Conservation (phyloP, 2,113 vertebrate species). For the Ctenodactylus gundi region DNA sequence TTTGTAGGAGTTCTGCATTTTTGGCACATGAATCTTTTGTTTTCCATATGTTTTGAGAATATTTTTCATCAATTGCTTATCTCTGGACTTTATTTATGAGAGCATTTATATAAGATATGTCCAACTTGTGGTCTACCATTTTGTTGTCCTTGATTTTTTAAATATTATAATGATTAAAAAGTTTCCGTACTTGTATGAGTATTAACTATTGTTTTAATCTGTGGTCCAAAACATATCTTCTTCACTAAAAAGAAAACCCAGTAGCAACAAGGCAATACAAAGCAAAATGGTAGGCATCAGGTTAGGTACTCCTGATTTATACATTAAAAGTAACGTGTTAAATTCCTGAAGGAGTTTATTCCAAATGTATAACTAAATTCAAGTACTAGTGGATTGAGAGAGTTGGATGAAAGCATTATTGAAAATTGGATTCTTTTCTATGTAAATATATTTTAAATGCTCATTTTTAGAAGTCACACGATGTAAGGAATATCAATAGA, state of each 20-base stretch:
- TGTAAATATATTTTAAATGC: neutral
- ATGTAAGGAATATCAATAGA: neutral
- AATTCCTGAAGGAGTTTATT: neutral
- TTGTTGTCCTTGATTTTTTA: no score
- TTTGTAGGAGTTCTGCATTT: neutral
- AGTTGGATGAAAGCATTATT: neutral
- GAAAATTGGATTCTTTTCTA: neutral
- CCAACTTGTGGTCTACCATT: no score
- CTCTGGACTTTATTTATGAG: neutral
- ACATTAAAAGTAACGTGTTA: neutral
- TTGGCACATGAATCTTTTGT: neutral
- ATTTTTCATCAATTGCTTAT: neutral
- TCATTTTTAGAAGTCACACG: neutral
- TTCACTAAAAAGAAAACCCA: no score
- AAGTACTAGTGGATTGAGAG: neutral
- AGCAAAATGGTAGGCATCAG: no score
- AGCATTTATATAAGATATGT: no score
- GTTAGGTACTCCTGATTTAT: no score
- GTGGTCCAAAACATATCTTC: no score
- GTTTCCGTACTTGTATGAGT: no score
- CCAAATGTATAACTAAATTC: conserved; percentile 1
- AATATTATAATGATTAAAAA: no score
- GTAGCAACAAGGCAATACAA: no score
- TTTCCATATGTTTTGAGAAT: neutral
- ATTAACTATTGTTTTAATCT: no score